These are phyloP conservation scores for Steinernema hermaphroditum DNA, from an alignment of 2,888 invertebrate species.

Conservation along the genomic window DNA sequence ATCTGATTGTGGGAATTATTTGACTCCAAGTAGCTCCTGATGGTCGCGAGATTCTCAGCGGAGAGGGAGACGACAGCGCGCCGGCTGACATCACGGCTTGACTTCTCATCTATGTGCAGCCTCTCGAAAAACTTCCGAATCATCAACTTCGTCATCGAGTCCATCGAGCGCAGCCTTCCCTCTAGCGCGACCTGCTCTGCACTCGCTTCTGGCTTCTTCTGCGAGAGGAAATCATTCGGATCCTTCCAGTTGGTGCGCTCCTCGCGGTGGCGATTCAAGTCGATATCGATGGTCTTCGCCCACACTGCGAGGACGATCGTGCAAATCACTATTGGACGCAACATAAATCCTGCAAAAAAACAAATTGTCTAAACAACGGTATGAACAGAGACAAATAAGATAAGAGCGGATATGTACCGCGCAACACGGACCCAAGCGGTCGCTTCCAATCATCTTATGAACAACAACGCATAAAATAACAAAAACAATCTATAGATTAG, in stretches of 20 bases:
- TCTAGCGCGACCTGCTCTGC: neutral
- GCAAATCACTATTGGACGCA: no score
- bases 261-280: conserved; percentile 21
- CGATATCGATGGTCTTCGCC: conserved; percentile 31
- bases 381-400: neutral
- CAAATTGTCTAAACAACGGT: no score
- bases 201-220: neutral
- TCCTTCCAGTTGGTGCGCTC: conserved; percentile 2
- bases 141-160: conserved; percentile 16
- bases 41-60: neutral
- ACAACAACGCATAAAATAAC: neutral
- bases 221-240: conserved; percentile 4
- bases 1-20: conserved; percentile 14
- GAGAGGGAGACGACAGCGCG: neutral
- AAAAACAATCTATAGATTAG: neutral
- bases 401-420: no score
- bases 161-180: conserved; percentile 18
- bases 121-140: conserved; percentile 4
- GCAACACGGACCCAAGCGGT: no score
- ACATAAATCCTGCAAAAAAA: no score
- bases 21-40: neutral
- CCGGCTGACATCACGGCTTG: neutral
- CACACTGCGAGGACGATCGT: neutral
- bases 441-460: neutral
- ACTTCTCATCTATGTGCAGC: neutral